Evolutionary conservation across 2,888 invertebrate genomes (phyloP).

Genomic region (Heteropelma amictum): DNA sequence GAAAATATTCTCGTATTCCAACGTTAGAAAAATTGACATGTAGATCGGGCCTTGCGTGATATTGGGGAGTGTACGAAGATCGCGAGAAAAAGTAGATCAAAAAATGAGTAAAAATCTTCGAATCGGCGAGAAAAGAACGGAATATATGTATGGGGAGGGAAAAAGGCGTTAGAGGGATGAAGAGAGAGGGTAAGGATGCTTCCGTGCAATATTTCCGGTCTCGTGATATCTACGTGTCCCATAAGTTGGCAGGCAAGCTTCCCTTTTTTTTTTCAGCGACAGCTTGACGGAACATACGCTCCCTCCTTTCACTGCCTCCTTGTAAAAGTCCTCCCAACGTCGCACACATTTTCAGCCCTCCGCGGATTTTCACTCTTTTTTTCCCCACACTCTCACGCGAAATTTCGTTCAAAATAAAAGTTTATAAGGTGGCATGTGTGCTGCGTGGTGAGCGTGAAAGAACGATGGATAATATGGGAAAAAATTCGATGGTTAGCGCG

Average conservation of each 20-base stretch:
- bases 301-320: conserved; percentile 60
- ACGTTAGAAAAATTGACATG: conserved; percentile 17
- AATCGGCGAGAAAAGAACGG: conserved; percentile 57
- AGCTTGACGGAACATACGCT: conserved; percentile 76
- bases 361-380: conserved; percentile 25
- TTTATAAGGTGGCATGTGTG: conserved; percentile 71
- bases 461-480: not conserved
- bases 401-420: conserved; percentile 68
- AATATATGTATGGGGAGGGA: not conserved
- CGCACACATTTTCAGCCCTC: conserved; percentile 13
- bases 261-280: conserved; percentile 72
- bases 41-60: not conserved
- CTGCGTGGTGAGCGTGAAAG: conserved; percentile 45
- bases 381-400: conserved; percentile 33
- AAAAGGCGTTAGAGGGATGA: conserved; percentile 19
- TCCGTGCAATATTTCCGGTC: conserved; percentile 73
- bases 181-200: conserved; percentile 30
- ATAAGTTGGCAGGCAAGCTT: conserved; percentile 75
- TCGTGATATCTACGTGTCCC: conserved; percentile 74
- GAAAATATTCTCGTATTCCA: conserved; percentile 6
- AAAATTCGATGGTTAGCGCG: not conserved
- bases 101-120: conserved; percentile 30
- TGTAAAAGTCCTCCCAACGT: conserved; percentile 15
- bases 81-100: not conserved
- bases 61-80: not conserved